Evolutionary conservation across 2,797 vertebrate genomes (phyloP).

Genomic region (Hemibagrus guttatus): DNA sequence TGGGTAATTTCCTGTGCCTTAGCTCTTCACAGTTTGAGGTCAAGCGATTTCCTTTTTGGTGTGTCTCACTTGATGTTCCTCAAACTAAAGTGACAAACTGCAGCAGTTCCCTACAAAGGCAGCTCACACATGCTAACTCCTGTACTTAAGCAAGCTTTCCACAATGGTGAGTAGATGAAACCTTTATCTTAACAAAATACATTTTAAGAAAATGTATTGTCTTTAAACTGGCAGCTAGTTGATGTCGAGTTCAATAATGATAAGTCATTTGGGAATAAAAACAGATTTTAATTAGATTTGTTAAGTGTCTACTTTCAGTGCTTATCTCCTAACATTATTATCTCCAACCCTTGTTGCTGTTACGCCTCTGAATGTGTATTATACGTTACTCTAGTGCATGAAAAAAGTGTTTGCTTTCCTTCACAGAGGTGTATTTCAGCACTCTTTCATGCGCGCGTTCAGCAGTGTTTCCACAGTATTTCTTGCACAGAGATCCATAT

Average conservation of each 20-base stretch:
- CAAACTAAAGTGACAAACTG: slow-evolving; percentile 56
- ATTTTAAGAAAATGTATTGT: neutral
- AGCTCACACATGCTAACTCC: neutral
- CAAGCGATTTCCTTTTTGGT: slow-evolving; percentile 63
- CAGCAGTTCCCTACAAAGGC: slow-evolving; percentile 47
- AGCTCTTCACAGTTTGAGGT: slow-evolving; percentile 59
- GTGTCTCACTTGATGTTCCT: slow-evolving; percentile 59
- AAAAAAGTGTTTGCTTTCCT: neutral
- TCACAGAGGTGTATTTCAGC: neutral
- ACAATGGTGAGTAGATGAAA: slow-evolving; percentile 52
- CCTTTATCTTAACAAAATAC: neutral
- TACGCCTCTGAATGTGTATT: neutral
- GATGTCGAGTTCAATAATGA: neutral
- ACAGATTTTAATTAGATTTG: neutral
- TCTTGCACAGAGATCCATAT: slow-evolving; percentile 28
- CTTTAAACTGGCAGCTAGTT: neutral
- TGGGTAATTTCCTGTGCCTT: slow-evolving; percentile 61
- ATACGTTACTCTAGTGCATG: neutral
- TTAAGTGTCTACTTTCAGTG: neutral
- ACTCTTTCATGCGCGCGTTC: neutral
- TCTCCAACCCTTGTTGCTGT: neutral
- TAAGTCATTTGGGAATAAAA: neutral
- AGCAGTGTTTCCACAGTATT: slow-evolving; percentile 14
- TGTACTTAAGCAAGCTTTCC: slow-evolving; percentile 30
- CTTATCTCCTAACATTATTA: neutral